A percentile compares a stretch with the other conserved stretches of the same genome.
Evolutionary conservation across 1,140 invertebrate species (phyloP).

Genomic region (Planococcus citri): DNA sequence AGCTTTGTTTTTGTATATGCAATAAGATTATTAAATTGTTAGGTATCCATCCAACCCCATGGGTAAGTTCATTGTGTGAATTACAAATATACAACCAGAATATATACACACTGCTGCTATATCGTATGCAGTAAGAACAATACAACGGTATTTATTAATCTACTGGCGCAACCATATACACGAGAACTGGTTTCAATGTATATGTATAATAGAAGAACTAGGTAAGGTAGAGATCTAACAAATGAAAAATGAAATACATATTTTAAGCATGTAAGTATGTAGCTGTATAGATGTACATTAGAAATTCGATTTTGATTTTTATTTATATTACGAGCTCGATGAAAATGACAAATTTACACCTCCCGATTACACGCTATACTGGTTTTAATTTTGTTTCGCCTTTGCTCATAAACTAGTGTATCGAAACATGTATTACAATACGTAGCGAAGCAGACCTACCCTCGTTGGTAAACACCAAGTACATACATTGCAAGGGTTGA

Average conservation of each 20-base stretch:
- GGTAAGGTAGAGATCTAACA: background rate
- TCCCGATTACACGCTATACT: background rate
- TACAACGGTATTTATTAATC: background rate
- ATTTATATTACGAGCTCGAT: background rate
- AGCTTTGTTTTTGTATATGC: background rate
- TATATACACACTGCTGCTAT: too few species aligned
- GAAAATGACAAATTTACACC: constrained; percentile 7
- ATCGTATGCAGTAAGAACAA: background rate
- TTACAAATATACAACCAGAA: background rate
- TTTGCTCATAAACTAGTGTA: background rate
- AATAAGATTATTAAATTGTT: background rate
- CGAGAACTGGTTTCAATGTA: background rate
- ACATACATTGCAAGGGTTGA: background rate
- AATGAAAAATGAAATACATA: too few species aligned
- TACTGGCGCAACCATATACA: background rate
- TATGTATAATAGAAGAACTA: too few species aligned
- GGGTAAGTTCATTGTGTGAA: background rate
- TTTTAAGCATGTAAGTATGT: too few species aligned
- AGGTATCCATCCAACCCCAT: background rate
- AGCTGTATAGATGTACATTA: too few species aligned
- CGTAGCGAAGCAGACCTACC: too few species aligned
- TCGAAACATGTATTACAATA: background rate
- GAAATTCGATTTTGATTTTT: background rate
- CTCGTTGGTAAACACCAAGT: background rate
- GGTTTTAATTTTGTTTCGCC: background rate